Evolutionary conservation across 2,797 vertebrate genomes (phyloP).

Genomic region (Oophaga sylvatica): DNA sequence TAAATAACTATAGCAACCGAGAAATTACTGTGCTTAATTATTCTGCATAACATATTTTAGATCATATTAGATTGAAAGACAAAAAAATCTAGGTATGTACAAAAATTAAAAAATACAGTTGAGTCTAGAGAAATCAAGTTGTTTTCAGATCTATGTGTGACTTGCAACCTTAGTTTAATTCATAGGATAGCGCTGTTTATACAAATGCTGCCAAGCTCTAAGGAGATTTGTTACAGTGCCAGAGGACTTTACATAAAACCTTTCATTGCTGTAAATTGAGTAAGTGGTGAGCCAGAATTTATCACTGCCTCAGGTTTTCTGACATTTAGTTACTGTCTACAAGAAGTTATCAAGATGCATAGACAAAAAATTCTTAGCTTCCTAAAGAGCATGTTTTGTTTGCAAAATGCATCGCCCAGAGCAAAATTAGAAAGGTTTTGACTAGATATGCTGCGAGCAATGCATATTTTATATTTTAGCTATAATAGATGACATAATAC

Average conservation of each 20-base stretch:
- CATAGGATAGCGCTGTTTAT: constrained; percentile 64
- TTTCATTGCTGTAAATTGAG: constrained; percentile 54
- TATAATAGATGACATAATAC: neutral
- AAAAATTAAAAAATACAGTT: constrained; percentile 57
- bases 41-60: no score
- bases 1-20: no score
- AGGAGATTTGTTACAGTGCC: constrained; percentile 61
- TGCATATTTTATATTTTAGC: constrained; percentile 30
- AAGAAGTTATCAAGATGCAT: constrained; percentile 42
- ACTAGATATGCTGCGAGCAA: neutral
- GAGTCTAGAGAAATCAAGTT: constrained; percentile 65
- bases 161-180: constrained; percentile 61
- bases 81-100: neutral
- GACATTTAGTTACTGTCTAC: constrained; percentile 62
- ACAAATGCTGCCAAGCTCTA: constrained; percentile 64
- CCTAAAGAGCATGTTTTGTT: constrained; percentile 58
- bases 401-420: constrained; percentile 50
- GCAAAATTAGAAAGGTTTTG: constrained; percentile 28
- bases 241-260: constrained; percentile 59
- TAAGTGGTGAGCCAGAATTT: constrained; percentile 59
- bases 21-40: no score
- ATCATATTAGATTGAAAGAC: neutral
- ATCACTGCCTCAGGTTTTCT: constrained; percentile 62
- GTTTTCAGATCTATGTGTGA: constrained; percentile 63
- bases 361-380: constrained; percentile 54